These are phyloP conservation scores for Brachionus plicatilis DNA, from an alignment of 1,140 invertebrate species.

Conservation along the genomic window DNA sequence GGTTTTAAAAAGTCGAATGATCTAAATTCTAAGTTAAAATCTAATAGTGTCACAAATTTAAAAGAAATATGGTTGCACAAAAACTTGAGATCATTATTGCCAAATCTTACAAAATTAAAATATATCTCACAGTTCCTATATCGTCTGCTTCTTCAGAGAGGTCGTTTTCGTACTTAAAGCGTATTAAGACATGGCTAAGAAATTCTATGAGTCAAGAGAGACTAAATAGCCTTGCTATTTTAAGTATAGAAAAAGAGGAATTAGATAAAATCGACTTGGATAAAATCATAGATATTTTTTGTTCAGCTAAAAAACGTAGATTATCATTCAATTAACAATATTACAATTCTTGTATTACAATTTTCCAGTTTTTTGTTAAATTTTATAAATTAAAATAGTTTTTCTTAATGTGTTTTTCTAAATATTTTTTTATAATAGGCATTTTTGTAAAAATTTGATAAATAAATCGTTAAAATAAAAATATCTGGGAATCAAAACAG, in stretches of 20 bases:
- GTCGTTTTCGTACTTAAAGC: neutral
- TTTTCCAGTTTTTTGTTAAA: neutral
- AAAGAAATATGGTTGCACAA: neutral
- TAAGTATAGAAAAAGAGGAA: conserved; percentile 24
- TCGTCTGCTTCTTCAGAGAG: neutral
- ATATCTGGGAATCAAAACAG: too few relatives aligned
- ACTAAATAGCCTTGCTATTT: neutral
- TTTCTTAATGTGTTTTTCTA: neutral
- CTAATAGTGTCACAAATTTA: neutral
- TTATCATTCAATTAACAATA: neutral
- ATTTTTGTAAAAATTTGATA: too few relatives aligned
- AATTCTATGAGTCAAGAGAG: conserved; percentile 18
- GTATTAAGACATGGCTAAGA: conserved; percentile 7
- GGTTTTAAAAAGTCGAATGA: neutral
- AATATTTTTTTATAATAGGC: too few relatives aligned
- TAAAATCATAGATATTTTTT: neutral
- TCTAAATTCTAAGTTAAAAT: neutral
- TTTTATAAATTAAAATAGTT: neutral
- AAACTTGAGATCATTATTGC: neutral
- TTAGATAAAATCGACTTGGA: neutral
- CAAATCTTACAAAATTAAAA: neutral
- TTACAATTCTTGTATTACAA: neutral
- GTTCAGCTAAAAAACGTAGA: neutral
- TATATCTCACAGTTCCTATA: neutral
- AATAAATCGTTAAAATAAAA: too few relatives aligned